phyloP scores from a whole-genome alignment of 2,888 invertebrate species.

The Eupsilia transversa region DNA sequence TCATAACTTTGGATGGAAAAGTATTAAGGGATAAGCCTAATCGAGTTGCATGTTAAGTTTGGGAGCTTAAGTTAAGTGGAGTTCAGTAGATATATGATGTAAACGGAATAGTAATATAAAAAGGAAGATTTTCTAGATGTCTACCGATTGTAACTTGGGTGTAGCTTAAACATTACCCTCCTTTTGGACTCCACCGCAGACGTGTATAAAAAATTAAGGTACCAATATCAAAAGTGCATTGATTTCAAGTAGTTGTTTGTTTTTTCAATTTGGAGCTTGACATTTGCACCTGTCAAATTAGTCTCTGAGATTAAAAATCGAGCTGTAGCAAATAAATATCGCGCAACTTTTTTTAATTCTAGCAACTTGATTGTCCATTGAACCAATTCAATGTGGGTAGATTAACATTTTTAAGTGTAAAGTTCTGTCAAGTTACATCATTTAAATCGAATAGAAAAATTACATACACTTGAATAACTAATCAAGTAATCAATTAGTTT shows the following conservation, averaged over 20 bases:
- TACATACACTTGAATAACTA: slow-evolving; percentile 12
- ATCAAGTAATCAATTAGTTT: slow-evolving; percentile 25
- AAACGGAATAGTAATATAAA: neutral
- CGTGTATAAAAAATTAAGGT: too few species aligned
- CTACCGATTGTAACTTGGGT: neutral
- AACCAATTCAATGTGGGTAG: neutral
- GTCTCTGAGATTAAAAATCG: too few species aligned
- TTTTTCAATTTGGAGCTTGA: too few species aligned
- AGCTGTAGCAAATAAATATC: neutral
- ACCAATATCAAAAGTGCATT: too few species aligned
- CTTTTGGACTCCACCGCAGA: too few species aligned
- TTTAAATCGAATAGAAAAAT: slow-evolving; percentile 4
- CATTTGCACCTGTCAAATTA: too few species aligned
- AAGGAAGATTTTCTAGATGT: neutral
- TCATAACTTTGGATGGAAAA: slow-evolving; percentile 64
- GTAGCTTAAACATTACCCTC: neutral
- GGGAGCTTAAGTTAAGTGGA: slow-evolving; percentile 29
- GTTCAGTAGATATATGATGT: neutral
- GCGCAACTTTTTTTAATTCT: neutral
- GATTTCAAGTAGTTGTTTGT: too few species aligned
- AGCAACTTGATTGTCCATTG: neutral
- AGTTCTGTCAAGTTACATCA: slow-evolving; percentile 2
- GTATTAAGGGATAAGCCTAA: slow-evolving; percentile 61
- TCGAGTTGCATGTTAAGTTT: slow-evolving; percentile 39
- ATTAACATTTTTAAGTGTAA: neutral